phyloP scores from a whole-genome alignment of 2,113 vertebrate species.

The Orientallactaga bullata region DNA sequence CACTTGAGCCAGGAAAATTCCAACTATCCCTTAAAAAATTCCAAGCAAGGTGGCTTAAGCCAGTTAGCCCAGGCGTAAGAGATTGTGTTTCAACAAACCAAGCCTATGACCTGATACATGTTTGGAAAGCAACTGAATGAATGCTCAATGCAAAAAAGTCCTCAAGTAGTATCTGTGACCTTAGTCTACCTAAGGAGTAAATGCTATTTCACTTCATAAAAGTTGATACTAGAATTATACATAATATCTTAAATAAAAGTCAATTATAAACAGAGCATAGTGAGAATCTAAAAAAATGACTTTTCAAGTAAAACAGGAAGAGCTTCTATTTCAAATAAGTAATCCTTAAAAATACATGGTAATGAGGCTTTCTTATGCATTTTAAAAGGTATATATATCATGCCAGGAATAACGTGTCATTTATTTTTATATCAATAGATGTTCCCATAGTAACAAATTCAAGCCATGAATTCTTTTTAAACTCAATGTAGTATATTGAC shows the following conservation, averaged over 20 bases:
- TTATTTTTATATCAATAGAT: constrained; percentile 65
- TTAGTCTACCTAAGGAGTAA: neutral
- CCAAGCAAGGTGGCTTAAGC: neutral
- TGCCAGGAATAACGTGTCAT: constrained; percentile 63
- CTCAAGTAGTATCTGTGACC: neutral
- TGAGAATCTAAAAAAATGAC: neutral
- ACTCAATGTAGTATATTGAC: constrained; percentile 26
- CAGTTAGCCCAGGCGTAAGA: neutral
- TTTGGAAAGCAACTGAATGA: constrained; percentile 16
- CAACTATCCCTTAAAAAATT: neutral
- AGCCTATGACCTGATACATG: neutral
- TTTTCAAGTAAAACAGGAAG: constrained; percentile 44
- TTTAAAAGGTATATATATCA: constrained; percentile 49
- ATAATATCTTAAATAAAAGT: neutral
- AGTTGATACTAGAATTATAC: neutral
- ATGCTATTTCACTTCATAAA: constrained; percentile 44
- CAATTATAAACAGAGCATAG: constrained; percentile 20
- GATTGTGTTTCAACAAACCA: neutral
- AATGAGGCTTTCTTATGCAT: constrained; percentile 10
- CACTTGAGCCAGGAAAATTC: constrained; percentile 17
- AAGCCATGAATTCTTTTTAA: constrained; percentile 48
- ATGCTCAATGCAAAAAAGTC: constrained; percentile 22
- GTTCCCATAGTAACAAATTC: constrained; percentile 63
- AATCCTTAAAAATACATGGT: neutral
- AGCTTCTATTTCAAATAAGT: constrained; percentile 11